A percentile compares a stretch with the other conserved stretches of the same genome.
These are phyloP conservation scores for Pyxicephalus adspersus DNA, from an alignment of 2,113 vertebrate genomes.

Conservation along the genomic window DNA sequence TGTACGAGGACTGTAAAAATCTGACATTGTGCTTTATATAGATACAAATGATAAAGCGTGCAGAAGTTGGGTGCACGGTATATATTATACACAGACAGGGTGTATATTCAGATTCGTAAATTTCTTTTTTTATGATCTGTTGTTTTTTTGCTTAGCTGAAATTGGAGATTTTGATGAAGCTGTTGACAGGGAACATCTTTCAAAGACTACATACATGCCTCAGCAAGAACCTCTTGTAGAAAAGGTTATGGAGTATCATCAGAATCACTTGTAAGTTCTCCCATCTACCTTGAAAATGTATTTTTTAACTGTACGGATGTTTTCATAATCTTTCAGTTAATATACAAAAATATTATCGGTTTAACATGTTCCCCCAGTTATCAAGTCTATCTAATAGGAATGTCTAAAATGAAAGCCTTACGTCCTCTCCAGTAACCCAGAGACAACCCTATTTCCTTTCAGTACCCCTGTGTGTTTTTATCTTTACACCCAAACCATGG, in stretches of 20 bases:
- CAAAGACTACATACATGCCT: slow-evolving; percentile 94
- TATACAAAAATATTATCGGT: no score
- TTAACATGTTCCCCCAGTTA: no score
- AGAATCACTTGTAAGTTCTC: slow-evolving; percentile 85
- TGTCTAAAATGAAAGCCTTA: no score
- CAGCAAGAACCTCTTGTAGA: slow-evolving; percentile 94
- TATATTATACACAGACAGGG: not conserved
- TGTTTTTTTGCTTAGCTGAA: slow-evolving; percentile 80
- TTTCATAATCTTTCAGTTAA: not conserved
- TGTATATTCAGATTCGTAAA: no score
- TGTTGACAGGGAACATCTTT: slow-evolving; percentile 89
- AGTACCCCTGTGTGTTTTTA: no score
- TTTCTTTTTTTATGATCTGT: slow-evolving; percentile 29
- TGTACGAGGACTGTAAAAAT: no score
- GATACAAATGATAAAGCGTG: no score
- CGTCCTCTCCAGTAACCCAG: no score
- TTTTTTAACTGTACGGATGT: not conserved
- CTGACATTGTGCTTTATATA: no score
- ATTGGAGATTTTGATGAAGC: slow-evolving; percentile 97
- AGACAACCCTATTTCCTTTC: no score
- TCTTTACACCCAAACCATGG: no score
- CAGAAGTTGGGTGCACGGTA: not conserved
- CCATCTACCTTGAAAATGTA: slow-evolving; percentile 19
- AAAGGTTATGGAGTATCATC: slow-evolving; percentile 95
- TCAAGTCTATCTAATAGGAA: no score